Percentiles rank a stretch among this genome's conserved stretches.
These are phyloP conservation scores for Empidonax alnorum DNA, from an alignment of 2,113 vertebrate genomes.

Conservation along the genomic window DNA sequence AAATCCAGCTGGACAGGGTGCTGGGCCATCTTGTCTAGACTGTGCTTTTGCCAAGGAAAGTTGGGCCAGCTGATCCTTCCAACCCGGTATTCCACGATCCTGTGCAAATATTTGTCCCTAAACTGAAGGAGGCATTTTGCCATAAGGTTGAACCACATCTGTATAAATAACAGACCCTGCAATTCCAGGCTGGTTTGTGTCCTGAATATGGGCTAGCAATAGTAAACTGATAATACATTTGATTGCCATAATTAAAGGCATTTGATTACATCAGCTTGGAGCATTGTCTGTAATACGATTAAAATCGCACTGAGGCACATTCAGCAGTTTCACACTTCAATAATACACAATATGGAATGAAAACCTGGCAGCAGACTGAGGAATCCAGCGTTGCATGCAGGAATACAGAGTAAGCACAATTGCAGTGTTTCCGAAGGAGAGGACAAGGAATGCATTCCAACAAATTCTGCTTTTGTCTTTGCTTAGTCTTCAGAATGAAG, in stretches of 20 bases:
- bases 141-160: background rate
- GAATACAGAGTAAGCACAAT: conserved; percentile 56
- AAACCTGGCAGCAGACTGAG: conserved; percentile 41
- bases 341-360: conserved; percentile 27
- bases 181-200: background rate
- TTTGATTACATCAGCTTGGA: conserved; percentile 49
- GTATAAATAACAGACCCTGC: background rate
- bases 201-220: background rate
- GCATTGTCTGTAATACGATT: conserved; percentile 26
- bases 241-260: conserved; percentile 39
- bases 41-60: background rate
- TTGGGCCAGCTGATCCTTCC: background rate
- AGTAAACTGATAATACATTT: conserved; percentile 25
- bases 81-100: background rate
- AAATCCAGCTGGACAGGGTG: background rate
- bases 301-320: background rate
- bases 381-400: conserved; percentile 11
- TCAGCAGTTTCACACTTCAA: conserved; percentile 33
- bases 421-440: conserved; percentile 18
- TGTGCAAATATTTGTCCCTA: background rate
- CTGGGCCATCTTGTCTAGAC: background rate
- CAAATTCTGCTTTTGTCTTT: conserved; percentile 4
- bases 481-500: conserved; percentile 24
- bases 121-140: background rate
- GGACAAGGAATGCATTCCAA: conserved; percentile 28